A percentile compares a stretch with the other conserved stretches of the same genome.
These are phyloP conservation scores for Sphenopsis melanotis DNA, from an alignment of 2,797 vertebrate genomes.

Conservation along the genomic window DNA sequence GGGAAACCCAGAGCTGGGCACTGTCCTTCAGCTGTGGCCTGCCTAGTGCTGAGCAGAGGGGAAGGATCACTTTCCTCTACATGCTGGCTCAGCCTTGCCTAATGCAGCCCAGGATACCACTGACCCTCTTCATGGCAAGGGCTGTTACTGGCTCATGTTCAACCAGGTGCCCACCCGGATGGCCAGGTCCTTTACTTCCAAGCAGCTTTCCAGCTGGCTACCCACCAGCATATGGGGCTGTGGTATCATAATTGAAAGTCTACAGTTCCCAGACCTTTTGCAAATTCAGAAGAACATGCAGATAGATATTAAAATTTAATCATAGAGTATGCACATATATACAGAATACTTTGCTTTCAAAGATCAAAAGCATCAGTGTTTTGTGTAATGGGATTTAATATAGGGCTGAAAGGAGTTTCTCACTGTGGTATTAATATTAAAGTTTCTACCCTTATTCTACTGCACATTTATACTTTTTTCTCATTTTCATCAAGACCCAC, in stretches of 20 bases:
- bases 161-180: background rate
- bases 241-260: background rate
- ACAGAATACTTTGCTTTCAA: background rate
- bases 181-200: background rate
- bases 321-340: background rate
- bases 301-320: background rate
- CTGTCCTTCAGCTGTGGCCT: background rate
- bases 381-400: background rate
- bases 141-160: background rate
- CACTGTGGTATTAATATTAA: rapidly evolving
- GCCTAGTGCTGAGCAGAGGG: background rate
- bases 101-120: rapidly evolving
- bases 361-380: background rate
- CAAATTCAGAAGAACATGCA: background rate
- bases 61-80: background rate
- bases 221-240: background rate
- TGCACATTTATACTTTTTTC: background rate
- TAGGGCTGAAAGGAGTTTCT: background rate
- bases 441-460: background rate
- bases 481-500: background rate
- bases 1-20: background rate
- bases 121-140: background rate
- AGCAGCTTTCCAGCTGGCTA: background rate
- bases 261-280: background rate
- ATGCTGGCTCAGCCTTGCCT: background rate